Evolutionary conservation across 2,113 vertebrate genomes (phyloP).

Genomic region (Galbula dea): DNA sequence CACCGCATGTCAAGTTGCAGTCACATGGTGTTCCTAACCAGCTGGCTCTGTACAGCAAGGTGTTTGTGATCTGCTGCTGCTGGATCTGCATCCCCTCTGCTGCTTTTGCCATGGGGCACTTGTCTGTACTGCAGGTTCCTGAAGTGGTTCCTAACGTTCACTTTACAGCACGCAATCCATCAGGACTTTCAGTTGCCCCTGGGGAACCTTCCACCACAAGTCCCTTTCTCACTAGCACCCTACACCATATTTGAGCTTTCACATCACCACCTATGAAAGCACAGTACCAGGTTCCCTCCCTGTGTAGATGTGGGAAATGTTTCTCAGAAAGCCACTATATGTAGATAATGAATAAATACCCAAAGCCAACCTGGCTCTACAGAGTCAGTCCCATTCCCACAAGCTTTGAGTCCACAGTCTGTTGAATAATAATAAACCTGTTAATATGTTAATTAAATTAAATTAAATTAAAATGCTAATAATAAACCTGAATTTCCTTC

Average conservation of each 20-base stretch:
- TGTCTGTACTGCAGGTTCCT: neutral
- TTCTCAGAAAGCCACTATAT: neutral
- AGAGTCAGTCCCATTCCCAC: neutral
- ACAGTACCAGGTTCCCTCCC: neutral
- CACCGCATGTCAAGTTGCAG: neutral
- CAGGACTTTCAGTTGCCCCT: no score
- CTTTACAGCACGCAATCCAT: neutral
- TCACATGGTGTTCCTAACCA: fast-evolving
- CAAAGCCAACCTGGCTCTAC: neutral
- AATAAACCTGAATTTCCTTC: neutral
- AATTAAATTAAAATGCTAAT: no score
- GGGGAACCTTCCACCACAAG: neutral
- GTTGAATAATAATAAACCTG: no score
- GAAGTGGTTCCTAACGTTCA: neutral
- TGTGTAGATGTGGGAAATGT: neutral
- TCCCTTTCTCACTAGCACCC: neutral
- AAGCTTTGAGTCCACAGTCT: neutral
- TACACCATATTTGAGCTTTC: neutral
- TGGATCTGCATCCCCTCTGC: neutral
- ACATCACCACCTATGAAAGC: neutral
- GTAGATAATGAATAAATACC: neutral
- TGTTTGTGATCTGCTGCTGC: fast-evolving
- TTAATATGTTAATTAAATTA: no score
- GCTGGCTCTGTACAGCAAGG: fast-evolving
- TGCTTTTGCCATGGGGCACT: neutral